Percentiles rank a stretch among this genome's conserved stretches.
Conservation (phyloP, 2,888 invertebrate genomes). For the Bimastos eiseni region DNA sequence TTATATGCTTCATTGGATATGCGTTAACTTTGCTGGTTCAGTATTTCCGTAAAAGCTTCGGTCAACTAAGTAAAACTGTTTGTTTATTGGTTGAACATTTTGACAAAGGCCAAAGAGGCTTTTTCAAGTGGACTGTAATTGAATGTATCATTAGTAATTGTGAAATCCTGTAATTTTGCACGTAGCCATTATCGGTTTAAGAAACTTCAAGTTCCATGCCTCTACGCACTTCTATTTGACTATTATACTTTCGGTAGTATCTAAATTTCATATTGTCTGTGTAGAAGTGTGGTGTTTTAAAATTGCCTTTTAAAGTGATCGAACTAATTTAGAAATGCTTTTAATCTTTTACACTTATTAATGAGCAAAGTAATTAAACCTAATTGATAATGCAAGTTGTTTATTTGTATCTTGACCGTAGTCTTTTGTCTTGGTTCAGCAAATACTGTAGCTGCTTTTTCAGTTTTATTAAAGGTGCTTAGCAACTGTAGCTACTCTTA, state of each 20-base stretch:
- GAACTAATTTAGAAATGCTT: background rate
- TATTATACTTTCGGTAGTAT: background rate
- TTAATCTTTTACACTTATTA: background rate
- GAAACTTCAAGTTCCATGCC: background rate
- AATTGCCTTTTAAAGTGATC: background rate
- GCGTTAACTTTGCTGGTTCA: background rate
- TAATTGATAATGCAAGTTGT: constrained; percentile 9
- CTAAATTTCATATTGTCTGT: background rate
- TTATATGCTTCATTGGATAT: background rate
- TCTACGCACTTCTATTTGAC: background rate
- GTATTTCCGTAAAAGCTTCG: background rate
- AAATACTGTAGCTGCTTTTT: background rate
- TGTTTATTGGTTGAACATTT: background rate
- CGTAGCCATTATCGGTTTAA: background rate
- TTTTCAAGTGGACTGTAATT: background rate
- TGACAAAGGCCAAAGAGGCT: background rate
- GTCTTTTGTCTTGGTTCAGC: background rate
- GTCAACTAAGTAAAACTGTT: background rate
- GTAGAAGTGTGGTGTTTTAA: background rate
- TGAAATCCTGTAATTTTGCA: background rate
- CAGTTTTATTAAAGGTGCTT: background rate
- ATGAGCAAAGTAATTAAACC: background rate
- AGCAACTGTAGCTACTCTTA: background rate
- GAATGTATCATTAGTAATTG: background rate
- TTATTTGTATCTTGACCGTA: background rate